Percentiles rank a stretch among this genome's conserved stretches.
These are phyloP conservation scores for Ctenopoma multispine DNA, from an alignment of 2,797 vertebrate species.

Conservation along the genomic window DNA sequence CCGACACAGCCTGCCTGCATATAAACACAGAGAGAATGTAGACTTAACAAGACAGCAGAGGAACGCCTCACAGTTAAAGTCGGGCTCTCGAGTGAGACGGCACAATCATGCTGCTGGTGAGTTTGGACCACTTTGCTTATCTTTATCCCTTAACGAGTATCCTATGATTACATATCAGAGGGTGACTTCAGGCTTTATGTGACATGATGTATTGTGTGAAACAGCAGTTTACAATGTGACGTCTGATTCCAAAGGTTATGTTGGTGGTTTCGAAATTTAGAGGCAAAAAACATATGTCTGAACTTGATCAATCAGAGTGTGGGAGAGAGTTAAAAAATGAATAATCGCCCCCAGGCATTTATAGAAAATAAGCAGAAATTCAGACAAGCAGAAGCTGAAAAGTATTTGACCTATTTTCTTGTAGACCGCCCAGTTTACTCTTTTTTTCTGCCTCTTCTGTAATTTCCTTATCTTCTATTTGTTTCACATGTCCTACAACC, in stretches of 20 bases:
- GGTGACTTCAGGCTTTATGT: not conserved
- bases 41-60: conserved; percentile 3
- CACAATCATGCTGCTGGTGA: conserved; percentile 64
- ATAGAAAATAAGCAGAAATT: not conserved
- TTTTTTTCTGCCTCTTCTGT: not conserved
- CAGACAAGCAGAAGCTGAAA: not conserved
- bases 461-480: not conserved
- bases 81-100: conserved; percentile 12
- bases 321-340: not conserved
- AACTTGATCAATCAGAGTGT: not conserved
- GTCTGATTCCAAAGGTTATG: not conserved
- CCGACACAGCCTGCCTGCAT: conserved; percentile 17
- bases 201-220: not conserved
- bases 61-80: not conserved
- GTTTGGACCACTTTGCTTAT: conserved; percentile 9
- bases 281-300: not conserved
- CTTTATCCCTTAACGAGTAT: not conserved
- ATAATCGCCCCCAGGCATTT: not conserved
- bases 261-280: too few relatives aligned
- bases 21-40: conserved; percentile 40
- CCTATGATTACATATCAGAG: not conserved
- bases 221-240: not conserved
- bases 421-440: too few relatives aligned
- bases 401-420: conserved; percentile 1
- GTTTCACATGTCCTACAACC: not conserved